Evolutionary conservation across 2,888 invertebrate species (phyloP), one percentile per base, ranked within the genome.

Genomic region (Drosophila robusta): DNA sequence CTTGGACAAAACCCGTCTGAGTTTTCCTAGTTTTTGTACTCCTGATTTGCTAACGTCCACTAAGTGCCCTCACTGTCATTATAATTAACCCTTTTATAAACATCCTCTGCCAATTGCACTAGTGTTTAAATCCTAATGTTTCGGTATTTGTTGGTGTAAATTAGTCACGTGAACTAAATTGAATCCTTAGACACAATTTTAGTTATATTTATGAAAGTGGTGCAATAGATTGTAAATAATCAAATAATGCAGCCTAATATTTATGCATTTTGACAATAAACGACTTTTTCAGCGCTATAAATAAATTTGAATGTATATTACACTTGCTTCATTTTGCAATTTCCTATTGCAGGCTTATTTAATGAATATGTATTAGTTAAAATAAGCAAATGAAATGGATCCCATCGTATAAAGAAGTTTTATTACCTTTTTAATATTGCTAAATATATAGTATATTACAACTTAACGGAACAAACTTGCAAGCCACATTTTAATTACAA

Each of bases 51-150:
- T 62, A 46, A 42, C 49, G 49, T 63, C 49, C 18, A 51, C 51
- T 70, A 62, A 51, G 62, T 47, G 64, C 65, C 52, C 51, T 55
- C 52, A 36, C 73, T 75, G 62, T 75, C 56, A 70, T 72, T 72
- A 51, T 87, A 84, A 87, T 83, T 87, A 87, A 84, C 84, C 82
- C 86, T 70, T 81, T 75, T 78, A 78, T 70, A 72, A 75, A 78
- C 78, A 75, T 70, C 58, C 54, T 57, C 29, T 63, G 46, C 46
- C 54, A 69, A 55, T 39, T 51, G 29, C 7, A 38, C 16, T n/a
- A n/a, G n/a, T n/a, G n/a, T n/a, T n/a, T 26, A 22, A 22, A 22
- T 3, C 3, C 22, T 3, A 3, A 22, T 22, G 3, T 22, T 22
- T 22, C 2, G 22, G 7, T 7, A 26, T 26, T 6, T 7, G 26